These are phyloP conservation scores for Sebastes oblongus DNA, from an alignment of 2,797 vertebrate species.

Conservation along the genomic window DNA sequence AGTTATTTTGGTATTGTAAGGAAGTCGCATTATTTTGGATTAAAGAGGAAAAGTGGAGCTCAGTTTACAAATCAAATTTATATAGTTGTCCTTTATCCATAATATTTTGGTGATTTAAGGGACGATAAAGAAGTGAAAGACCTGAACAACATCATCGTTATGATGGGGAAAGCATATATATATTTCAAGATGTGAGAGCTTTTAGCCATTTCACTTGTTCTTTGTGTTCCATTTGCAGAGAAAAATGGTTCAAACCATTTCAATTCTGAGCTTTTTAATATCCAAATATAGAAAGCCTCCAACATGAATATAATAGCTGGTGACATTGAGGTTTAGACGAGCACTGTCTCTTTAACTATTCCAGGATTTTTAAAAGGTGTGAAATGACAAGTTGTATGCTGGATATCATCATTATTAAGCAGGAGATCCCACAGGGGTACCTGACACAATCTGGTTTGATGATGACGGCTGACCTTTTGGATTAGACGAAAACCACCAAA, in stretches of 20 bases:
- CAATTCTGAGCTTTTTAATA: not conserved
- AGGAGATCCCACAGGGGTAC: conserved; percentile 20
- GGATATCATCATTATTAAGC: conserved; percentile 35
- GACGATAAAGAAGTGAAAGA: too few relatives aligned
- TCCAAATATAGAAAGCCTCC: not conserved
- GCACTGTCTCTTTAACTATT: conserved; percentile 6
- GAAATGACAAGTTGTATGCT: conserved; percentile 31
- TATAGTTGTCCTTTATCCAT: too few relatives aligned
- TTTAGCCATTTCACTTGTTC: too few relatives aligned
- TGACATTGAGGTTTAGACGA: not conserved
- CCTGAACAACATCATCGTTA: too few relatives aligned
- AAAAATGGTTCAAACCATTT: not conserved
- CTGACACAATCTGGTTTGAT: conserved; percentile 18
- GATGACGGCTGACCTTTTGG: conserved; percentile 44
- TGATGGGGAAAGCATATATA: too few relatives aligned
- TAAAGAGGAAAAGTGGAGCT: too few relatives aligned
- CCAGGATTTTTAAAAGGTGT: conserved; percentile 16
- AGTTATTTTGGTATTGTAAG: too few relatives aligned
- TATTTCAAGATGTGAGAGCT: too few relatives aligned
- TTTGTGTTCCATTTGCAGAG: too few relatives aligned
- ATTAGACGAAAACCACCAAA: conserved; percentile 4
- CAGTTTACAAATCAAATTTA: too few relatives aligned
- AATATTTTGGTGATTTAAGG: too few relatives aligned
- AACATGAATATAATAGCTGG: not conserved
- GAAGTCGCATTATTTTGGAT: too few relatives aligned